Base-by-base conservation (phyloP, 2,888 invertebrate species). In the Lypha dubia region DNA sequence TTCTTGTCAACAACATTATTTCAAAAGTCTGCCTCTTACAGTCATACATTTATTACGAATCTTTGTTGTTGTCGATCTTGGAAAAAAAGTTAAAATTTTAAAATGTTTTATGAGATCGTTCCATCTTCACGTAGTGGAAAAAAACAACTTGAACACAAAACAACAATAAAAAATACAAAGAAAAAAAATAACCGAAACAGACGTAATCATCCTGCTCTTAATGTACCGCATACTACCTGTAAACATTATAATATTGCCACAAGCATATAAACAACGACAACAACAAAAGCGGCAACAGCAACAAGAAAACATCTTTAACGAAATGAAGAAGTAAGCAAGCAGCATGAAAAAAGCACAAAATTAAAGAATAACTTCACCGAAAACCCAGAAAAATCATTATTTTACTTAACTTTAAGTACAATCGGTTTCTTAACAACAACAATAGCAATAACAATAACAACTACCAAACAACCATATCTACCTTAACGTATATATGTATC, bases 61-160 rank as follows among this genome's bases (percentile, higher is more conserved):
- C 3, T 49, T 38, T 62, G 58, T 62, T 74, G 28, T 20, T 71
- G 49, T 65, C 24, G 53, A 53, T 68, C 76, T 60, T 62, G n/a
- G 51, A 49, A 60, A 63, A n/a, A 81, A 81, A 63, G 28, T 68
- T 68, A 44, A 73, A 76, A 56, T 46, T 80, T 81, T 77, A 67
- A 84, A 81, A 84, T 84, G 68, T 77, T 84, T 84, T 84, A 84
- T 80, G 71, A 80, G 76, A 73, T 71, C 71, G 65, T 84, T 76
- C 79, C 80, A 73, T 80, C 71, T 84, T 70, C 79, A 80, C 76
- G 79, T 80, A 41, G 11, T 38, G n/a, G 60, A 71, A 76, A 58
- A 77, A 70, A 65, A 32, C 28, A 35, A 74, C 63, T 53, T 53
- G 41, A 70, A 58, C 8, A 49, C 46, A 74, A 79, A 44, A 79